Conservation (phyloP, 1,140 invertebrate genomes). For the Notospermus geniculatus region DNA sequence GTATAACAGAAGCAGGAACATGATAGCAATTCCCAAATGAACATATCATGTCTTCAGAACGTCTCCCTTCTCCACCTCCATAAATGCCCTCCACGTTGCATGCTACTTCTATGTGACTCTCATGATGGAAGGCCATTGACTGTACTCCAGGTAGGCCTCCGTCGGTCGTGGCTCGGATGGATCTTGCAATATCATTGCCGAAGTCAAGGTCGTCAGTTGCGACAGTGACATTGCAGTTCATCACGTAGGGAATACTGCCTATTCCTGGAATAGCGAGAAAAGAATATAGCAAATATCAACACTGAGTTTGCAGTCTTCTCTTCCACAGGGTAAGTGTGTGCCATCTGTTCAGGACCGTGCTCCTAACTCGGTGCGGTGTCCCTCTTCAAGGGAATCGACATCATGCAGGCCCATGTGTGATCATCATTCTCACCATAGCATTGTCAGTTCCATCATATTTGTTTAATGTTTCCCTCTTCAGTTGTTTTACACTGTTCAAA, state of each 20-base stretch:
- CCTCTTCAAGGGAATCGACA: no score
- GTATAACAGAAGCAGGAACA: background rate
- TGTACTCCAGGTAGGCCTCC: conserved; percentile 10
- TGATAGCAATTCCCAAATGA: conserved; percentile 4
- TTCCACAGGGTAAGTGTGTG: background rate
- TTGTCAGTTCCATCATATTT: no score
- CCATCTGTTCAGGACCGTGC: background rate
- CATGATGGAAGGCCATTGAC: conserved; percentile 10
- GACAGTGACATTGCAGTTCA: conserved; percentile 11
- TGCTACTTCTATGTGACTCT: background rate
- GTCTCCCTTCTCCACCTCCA: background rate
- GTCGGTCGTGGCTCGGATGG: background rate
- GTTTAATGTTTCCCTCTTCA: no score
- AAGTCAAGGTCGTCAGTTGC: conserved; percentile 2
- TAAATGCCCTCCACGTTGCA: conserved; percentile 8
- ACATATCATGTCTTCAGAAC: background rate
- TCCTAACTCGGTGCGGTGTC: no score
- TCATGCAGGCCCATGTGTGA: no score
- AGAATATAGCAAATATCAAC: background rate
- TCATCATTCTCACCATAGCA: no score
- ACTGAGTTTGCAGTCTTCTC: background rate
- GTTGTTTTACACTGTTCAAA: no score
- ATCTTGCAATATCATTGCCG: conserved; percentile 8
- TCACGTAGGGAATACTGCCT: conserved; percentile 10
- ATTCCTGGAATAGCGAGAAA: conserved; percentile 3